Evolutionary conservation across 2,888 invertebrate species (phyloP), one percentile per base, ranked within the genome.

Genomic region (Melanophora roralis): DNA sequence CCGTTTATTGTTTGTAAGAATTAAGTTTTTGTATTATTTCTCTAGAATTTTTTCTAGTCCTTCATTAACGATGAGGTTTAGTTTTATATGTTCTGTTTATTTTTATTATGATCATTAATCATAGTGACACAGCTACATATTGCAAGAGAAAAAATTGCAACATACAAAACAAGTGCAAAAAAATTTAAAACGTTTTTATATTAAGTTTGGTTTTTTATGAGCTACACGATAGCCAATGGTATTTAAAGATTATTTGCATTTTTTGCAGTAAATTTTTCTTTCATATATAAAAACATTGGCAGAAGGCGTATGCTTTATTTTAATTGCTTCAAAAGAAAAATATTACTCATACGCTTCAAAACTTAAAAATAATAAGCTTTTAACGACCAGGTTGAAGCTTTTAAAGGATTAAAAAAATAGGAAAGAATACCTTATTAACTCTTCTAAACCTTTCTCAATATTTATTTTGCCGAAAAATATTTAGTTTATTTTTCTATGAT

Each of bases 41-140:
- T 1, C 12, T 49, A 34, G n/a, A 4, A 14, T 19, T 62, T 57
- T 49, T 47, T 45, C 19, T 67, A 53, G 51, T 55, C 45, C 16
- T 69, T 75, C 75, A 55, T 67, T 75, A 80, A 67, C 40, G 62
- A 62, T 62, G 67, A 43, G 55, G 65, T 76, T 74, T 55, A 51
- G 38, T 74, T 45, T 55, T 60, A 55, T 19, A 0, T 3, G 12
- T 36, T 59, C 49, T 12, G 49, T 64, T 47, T 27, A 8, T 5
- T 67, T 55, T 74, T 76, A 68, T 76, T 68, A 62, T 51, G 59
- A 53, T 57, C 76, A 80, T 80, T 76, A 80, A 80, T 80, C 80
- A 76, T 55, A 73, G 76, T 73, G 68, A 68, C 12, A 38, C 38
- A 51, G 57, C 62, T 57, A 55, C 53, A 36, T 49, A 57, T 27